Evolutionary conservation across 2,113 vertebrate species (phyloP).

Genomic region (Glaucidium brasilianum): DNA sequence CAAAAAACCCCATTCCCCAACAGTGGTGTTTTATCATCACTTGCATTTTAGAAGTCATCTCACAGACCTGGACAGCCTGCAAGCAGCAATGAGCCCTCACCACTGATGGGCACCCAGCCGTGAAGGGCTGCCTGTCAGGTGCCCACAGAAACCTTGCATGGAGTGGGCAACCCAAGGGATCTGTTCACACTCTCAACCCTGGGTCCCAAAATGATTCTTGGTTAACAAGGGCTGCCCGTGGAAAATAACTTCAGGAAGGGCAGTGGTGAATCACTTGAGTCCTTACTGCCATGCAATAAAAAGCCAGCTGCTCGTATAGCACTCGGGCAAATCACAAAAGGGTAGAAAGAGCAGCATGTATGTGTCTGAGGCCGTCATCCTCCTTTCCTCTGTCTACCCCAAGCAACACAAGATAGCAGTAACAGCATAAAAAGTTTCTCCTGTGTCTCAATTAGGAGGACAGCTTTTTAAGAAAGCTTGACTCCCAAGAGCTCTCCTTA

Average conservation of each 20-base stretch:
- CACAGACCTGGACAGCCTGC: background rate
- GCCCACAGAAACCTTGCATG: rapidly evolving
- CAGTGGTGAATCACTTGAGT: background rate
- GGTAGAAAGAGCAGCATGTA: background rate
- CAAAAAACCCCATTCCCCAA: background rate
- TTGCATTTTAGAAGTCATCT: background rate
- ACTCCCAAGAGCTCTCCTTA: background rate
- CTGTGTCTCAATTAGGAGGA: background rate
- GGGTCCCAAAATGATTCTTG: background rate
- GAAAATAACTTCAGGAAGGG: background rate
- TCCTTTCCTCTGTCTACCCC: background rate
- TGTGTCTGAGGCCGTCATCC: background rate
- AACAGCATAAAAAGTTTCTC: background rate
- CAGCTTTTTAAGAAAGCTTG: background rate
- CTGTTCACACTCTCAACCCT: background rate
- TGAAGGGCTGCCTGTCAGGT: background rate
- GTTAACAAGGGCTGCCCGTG: background rate
- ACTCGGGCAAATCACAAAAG: background rate
- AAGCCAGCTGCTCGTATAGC: background rate
- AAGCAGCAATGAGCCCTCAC: background rate
- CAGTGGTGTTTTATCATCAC: background rate
- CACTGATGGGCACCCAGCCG: background rate
- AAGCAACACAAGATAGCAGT: background rate
- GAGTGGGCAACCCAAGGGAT: background rate
- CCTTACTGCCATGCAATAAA: background rate